Percentiles rank a stretch among this genome's conserved stretches.
Evolutionary conservation across 2,888 invertebrate genomes (phyloP).

Genomic region (Drosophila phalerata): DNA sequence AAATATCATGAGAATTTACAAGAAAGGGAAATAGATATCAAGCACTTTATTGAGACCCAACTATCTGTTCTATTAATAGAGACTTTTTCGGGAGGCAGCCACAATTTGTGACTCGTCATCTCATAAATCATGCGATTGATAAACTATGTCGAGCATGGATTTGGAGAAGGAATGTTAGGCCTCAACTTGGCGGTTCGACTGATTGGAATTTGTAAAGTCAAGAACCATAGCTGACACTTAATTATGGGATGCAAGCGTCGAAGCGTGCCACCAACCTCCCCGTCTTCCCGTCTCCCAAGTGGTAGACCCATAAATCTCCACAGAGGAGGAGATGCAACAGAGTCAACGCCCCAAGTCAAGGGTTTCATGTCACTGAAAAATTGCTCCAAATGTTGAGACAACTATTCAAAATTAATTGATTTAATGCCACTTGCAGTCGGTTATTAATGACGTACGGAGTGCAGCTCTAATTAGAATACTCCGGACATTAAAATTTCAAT

Average conservation of each 20-base stretch:
- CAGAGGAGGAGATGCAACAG: background rate
- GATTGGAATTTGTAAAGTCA: conserved; percentile 81
- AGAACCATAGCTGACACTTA: conserved; percentile 79
- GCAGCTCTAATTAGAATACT: conserved; percentile 73
- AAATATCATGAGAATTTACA: background rate
- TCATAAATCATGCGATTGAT: conserved; percentile 64
- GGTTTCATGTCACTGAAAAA: conserved; percentile 74
- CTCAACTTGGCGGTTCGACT: conserved; percentile 34
- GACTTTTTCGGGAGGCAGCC: conserved; percentile 5
- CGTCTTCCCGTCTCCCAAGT: background rate
- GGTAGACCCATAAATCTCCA: conserved; percentile 61
- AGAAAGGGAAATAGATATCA: background rate
- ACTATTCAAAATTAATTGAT: conserved; percentile 81
- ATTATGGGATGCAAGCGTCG: conserved; percentile 73
- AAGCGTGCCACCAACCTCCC: conserved; percentile 62
- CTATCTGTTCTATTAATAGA: conserved; percentile 27
- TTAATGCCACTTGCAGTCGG: conserved; percentile 67
- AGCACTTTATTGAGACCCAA: background rate
- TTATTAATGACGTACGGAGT: conserved; percentile 77
- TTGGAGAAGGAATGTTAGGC: conserved; percentile 37
- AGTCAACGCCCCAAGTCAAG: conserved; percentile 52
- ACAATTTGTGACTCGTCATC: conserved; percentile 40
- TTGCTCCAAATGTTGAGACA: conserved; percentile 74
- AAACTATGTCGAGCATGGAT: conserved; percentile 43
- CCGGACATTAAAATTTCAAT: conserved; percentile 54